Base-by-base conservation (phyloP, 2,113 vertebrate species). In the Microtus pennsylvanicus region DNA sequence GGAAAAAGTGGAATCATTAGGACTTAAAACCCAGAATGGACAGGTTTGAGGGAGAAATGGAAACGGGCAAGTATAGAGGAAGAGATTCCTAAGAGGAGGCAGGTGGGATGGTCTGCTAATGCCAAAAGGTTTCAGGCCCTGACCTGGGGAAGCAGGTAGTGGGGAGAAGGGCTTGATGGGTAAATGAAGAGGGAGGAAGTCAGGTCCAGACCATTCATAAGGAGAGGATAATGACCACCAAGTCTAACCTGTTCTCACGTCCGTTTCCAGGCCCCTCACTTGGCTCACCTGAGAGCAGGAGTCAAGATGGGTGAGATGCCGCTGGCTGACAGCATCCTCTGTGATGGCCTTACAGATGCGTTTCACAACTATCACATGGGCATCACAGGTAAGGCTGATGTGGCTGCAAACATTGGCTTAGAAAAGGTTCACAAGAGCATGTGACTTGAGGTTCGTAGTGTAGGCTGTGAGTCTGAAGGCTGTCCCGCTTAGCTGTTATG, bases 281-380 rank as follows among this genome's bases (percentile, higher is more conserved):
- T 98, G 42, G 95, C 99, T 92, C 99, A 99, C 58, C 98, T 99
- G 99, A 98, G 99, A 97, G 90, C 98, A n/a, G 99, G 99, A 2
- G 95, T 99, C 55, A 99, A 97, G 98, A 98, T 99, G 97, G 99
- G 99, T 12, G 99, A 99, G 74, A 98, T 98, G 67, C 96, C 99
- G 0, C 98, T 99, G 65, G 98, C 98, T 74, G 99, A 99, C 96
- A 99, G 98, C 3, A 97, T 99, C 45, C 98, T 99, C 91, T 97
- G 98, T 0, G 99, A 99, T 55, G 99, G 99, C 42, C 99, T 99
- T 63, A 99, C 98, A 0, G 99, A 99, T 80, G 99, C 99, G 1
- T 99, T 99, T 97, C 99, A 99, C 93, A 96, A 98, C 67, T 99
- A 99, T 93, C 99, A 99, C 91, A 99, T 99, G 99, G 99, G 99